Evolutionary conservation across 2,888 invertebrate species (phyloP), one percentile per base, ranked within the genome.

Genomic region (Zaprionus bogoriensis): DNA sequence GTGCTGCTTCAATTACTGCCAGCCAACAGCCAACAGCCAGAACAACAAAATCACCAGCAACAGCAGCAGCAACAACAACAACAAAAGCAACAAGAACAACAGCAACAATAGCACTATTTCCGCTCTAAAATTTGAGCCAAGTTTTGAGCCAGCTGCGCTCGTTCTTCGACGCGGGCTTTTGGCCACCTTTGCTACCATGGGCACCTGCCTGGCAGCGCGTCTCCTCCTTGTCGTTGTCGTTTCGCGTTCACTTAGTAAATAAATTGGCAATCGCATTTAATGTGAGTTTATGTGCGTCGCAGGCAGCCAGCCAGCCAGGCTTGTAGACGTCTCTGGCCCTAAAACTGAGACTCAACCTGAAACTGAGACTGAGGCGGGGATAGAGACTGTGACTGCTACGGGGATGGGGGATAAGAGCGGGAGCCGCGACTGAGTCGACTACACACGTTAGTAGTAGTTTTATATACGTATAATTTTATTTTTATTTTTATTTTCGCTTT

Each of bases 261-360:
- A 83, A 83, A 87, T 83, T 87, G 85, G 87, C 83, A 83, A 83
- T 83, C 83, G 83, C 70, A 81, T 87, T 83, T 83, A 87, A 87
- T 87, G 85, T 82, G 87, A 85, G 80, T 78, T 85, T 83, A 82
- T 81, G 85, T 87, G 79, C 76, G 82, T 78, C 71, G 74, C 77
- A 77, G 55, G 73, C 76, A 65, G 60, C 36, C 77, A 77, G 55
- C 69, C 76, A 65, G 60, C 36, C 58, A 64, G 53, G 58, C 58
- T 54, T 46, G 44, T 38, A 42, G 67, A 6, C 45, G 42, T 54
- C 42, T 48, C 41, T 20, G 55, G 30, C 32, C 17, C 52, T 50
- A 25, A 57, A 72, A 67, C 58, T 62, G 39, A 58, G 38, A 59
- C 59, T 27, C 32, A 48, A 36, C 44, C 55, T 63, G 44, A 61